Evolutionary conservation across 2,113 vertebrate genomes (phyloP).

Genomic region (Cinclus mexicanus): DNA sequence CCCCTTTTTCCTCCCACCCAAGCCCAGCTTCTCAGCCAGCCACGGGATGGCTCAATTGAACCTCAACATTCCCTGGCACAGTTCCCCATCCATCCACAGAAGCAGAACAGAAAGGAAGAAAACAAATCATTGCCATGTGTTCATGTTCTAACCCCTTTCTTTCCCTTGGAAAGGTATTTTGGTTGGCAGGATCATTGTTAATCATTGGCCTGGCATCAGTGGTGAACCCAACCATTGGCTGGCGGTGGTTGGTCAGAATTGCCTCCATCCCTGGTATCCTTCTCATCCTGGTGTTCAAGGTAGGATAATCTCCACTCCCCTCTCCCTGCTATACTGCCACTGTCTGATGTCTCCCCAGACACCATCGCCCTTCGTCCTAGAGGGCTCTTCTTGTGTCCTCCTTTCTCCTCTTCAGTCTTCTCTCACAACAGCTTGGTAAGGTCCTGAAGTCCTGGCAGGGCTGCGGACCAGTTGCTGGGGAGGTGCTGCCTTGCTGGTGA

Average conservation of each 20-base stretch:
- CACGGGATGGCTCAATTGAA: neutral
- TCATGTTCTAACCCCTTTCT: neutral
- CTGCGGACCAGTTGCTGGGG: neutral
- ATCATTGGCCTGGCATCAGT: conserved; percentile 89
- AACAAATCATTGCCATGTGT: fast-evolving
- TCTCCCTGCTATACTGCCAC: fast-evolving
- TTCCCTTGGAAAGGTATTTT: conserved; percentile 83
- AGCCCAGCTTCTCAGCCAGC: neutral
- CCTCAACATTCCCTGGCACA: neutral
- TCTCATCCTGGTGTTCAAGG: conserved; percentile 88
- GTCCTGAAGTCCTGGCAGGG: fast-evolving
- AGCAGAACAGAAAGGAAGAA: neutral
- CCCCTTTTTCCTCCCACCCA: neutral
- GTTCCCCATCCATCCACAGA: neutral
- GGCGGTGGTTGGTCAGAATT: conserved; percentile 92
- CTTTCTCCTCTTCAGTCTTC: neutral
- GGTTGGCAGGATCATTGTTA: conserved; percentile 90
- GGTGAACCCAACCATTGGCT: conserved; percentile 85
- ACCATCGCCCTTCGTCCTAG: fast-evolving
- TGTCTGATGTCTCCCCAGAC: neutral
- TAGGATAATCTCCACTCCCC: conserved; percentile 3
- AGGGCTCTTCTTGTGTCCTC: neutral
- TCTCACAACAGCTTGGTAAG: fast-evolving
- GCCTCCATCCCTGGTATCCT: conserved; percentile 87
- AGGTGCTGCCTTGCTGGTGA: neutral